Evolutionary conservation across 35 echinoderm and acorn worm species (phyloP), one percentile per base, ranked within the genome.

Genomic region (Heliocidaris tuberculata): DNA sequence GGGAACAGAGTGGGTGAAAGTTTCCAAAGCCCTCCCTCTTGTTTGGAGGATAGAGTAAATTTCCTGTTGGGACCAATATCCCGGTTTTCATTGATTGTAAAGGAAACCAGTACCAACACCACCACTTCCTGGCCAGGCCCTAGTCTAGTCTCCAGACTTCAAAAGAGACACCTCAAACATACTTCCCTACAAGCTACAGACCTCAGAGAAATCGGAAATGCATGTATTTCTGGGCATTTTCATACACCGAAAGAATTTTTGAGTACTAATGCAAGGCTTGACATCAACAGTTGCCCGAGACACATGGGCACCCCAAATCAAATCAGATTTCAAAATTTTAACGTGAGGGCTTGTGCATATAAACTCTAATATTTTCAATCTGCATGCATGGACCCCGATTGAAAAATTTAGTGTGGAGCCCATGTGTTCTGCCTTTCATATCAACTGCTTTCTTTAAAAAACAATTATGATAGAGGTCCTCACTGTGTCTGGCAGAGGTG

Each of bases 11-110:
- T 19, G 65, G 65, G 65, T n/a, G 65, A 78, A 78, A 78, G 65
- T 78, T 78, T n/a, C 65, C 21, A n/a, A 78, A 78, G 65, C 65
- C 65, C 65, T 78, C 65, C 65, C 65, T 78, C 65, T 42, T 78
- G 65, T 89, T 32, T 48, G 24, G 87, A 89, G 87, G 87, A 89
- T 89, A 89, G 87, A 47, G 47, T 89, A 48, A 32, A 89, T 89
- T 89, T 89, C 87, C 87, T 89, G 87, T 89, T 89, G 87, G 65
- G 65, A 78, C 87, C 87, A 48, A 48, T 89, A 15, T 89, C 87
- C 87, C 11, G 31, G 87, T 89, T 89, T 48, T 89, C 87, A 47
- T 32, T 89, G 87, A 47, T 89, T 89, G 87, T 32, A 89, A 48
- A 89, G 87, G 87, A 89, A 89, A 89, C 87, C 47, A 48, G 87